Base-by-base conservation (phyloP, 2,113 vertebrate genomes). In the Setophaga petechia region DNA sequence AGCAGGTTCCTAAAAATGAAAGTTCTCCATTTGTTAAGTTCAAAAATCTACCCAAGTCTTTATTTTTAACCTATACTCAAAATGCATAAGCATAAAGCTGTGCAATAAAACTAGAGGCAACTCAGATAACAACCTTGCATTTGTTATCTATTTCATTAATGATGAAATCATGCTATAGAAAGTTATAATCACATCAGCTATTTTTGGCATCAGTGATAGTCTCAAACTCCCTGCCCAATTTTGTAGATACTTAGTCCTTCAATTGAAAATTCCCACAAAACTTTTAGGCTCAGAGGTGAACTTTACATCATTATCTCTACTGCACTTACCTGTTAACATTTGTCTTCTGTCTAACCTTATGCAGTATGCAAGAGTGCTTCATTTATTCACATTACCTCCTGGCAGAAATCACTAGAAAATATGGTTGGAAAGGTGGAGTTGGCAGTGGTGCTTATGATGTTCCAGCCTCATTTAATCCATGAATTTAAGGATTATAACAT, bases 1-100 rank as follows among this genome's bases (percentile, higher is more conserved):
- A 91, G 43, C 46, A 89, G 55, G 79, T 94, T 75, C 65, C 17
- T 89, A 22, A 86, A 94, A 96, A 37, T 58, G 25, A 35, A 72
- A 90, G 6, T 62, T 87, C n/a, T 94, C 80, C 35, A 87, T 94
- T 95, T 71, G 47, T 92, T 95, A 87, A 73, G 22, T 74, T 79
- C 39, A 66, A 73, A 89, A 33, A 35, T 73, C 63, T 91, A 91
- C 25, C 46, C 39, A 62, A 59, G 17, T n/a, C 35, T 52, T 78
- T 9, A 73, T 90, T 96, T 95, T 61, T 41, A 82, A 61, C 41
- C 22, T 67, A 19, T 79, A n/a, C 21, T 74, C 39, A 28, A 85
- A 37, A 73, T 67, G 37, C 39, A 51, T 11, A 5, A 87, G 46
- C 68, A 78, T 63, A 62, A 93, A 92, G 57, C 19, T 71, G 6